phyloP scores from a whole-genome alignment of 2,113 vertebrate species.

The Tichodroma muraria region DNA sequence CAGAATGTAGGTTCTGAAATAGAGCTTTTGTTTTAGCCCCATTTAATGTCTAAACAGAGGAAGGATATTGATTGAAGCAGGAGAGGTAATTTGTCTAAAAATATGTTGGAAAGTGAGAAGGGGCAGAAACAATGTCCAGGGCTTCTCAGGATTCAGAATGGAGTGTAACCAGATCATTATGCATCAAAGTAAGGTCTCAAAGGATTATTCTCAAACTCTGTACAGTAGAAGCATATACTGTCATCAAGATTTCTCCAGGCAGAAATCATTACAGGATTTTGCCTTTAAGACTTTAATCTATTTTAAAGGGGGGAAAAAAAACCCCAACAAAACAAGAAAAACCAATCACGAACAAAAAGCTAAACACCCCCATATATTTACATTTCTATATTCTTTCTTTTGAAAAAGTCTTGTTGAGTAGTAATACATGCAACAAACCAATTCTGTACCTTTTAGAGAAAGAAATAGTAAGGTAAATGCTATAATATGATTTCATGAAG shows the following conservation, averaged over 20 bases:
- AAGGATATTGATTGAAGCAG: neutral
- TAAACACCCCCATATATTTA: neutral
- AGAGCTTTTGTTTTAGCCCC: neutral
- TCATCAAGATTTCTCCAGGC: neutral
- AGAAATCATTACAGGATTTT: neutral
- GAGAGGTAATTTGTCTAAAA: neutral
- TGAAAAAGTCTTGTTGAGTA: neutral
- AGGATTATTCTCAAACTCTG: neutral
- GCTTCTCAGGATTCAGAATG: neutral
- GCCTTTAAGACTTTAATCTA: neutral
- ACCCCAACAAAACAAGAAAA: neutral
- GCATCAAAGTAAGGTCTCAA: neutral
- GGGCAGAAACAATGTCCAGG: neutral
- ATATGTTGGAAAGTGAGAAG: neutral
- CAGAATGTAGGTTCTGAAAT: neutral
- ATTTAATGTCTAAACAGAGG: neutral
- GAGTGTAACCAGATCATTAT: neutral
- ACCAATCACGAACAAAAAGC: fast-evolving
- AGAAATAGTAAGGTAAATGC: neutral
- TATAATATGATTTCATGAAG: neutral
- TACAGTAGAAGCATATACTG: neutral
- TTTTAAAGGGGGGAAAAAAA: neutral
- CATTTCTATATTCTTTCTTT: neutral
- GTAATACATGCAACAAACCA: neutral
- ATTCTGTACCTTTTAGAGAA: neutral